Conservation (phyloP, 2,888 invertebrate genomes). For the Metalampra italica region DNA sequence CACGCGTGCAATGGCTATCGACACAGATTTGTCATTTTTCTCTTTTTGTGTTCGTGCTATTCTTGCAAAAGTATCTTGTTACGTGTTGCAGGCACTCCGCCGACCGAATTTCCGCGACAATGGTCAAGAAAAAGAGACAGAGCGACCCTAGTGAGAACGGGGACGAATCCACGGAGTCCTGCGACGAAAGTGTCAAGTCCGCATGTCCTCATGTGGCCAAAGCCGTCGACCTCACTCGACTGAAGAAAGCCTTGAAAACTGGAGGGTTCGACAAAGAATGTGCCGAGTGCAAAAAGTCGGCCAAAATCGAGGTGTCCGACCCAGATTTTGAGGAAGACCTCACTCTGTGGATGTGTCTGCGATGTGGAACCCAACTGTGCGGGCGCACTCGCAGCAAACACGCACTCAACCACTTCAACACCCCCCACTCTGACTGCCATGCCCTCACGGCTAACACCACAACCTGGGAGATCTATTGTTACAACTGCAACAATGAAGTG, state of each 20-base stretch:
- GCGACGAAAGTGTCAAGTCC: conserved; percentile 81
- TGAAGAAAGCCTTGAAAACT: conserved; percentile 78
- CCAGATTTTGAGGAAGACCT: conserved; percentile 71
- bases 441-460: conserved; percentile 84
- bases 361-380: conserved; percentile 88
- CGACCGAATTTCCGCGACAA: conserved; percentile 60
- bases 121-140: conserved; percentile 88
- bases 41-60: conserved; percentile 73
- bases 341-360: conserved; percentile 87
- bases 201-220: conserved; percentile 84
- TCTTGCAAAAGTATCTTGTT: conserved; percentile 74
- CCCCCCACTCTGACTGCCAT: conserved; percentile 87
- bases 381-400: conserved; percentile 83
- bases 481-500: conserved; percentile 86
- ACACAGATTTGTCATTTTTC: conserved; percentile 75
- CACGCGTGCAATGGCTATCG: conserved; percentile 77
- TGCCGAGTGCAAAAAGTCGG: conserved; percentile 75
- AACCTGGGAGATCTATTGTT: conserved; percentile 87
- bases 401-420: conserved; percentile 85
- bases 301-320: conserved; percentile 58
- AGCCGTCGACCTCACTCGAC: conserved; percentile 80
- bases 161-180: conserved; percentile 84
- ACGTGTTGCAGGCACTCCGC: conserved; percentile 66
- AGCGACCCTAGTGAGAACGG: conserved; percentile 80
- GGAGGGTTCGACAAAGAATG: conserved; percentile 78